These are phyloP conservation scores for Pitta sordida DNA, from an alignment of 2,113 vertebrate genomes.

Conservation along the genomic window DNA sequence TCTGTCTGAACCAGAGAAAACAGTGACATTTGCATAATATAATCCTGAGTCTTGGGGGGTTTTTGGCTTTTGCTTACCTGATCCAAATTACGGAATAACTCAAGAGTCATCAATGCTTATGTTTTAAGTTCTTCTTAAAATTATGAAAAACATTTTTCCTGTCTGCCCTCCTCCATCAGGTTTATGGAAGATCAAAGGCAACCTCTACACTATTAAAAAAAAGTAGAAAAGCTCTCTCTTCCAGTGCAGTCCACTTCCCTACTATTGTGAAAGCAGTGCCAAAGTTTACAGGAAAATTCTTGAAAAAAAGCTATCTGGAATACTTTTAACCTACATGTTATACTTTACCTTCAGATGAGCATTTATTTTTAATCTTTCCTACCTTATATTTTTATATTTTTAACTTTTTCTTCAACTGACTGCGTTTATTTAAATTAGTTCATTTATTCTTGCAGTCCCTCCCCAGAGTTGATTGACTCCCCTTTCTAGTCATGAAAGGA, in stretches of 20 bases:
- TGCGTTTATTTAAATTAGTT: not conserved
- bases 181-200: not conserved
- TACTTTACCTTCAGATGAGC: not conserved
- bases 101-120: not conserved
- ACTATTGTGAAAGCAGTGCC: not conserved
- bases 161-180: not conserved
- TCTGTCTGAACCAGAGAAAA: not conserved
- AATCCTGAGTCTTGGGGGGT: not conserved
- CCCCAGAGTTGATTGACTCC: not conserved
- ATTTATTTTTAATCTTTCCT: not conserved
- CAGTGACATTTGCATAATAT: not conserved
- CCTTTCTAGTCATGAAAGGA: not conserved
- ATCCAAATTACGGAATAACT: not conserved
- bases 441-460: not conserved
- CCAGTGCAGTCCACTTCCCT: not conserved
- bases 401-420: not conserved
- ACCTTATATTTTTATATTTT: not conserved
- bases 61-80: not conserved
- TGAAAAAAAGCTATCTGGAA: not conserved
- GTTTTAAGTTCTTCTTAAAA: not conserved
- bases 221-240: not conserved
- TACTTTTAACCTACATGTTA: not conserved
- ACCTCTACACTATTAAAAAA: not conserved
- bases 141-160: not conserved
- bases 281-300: not conserved